Evolutionary conservation across 2,113 vertebrate species (phyloP), one percentile per base, ranked within the genome.

Genomic region (Crotalus viridis): DNA sequence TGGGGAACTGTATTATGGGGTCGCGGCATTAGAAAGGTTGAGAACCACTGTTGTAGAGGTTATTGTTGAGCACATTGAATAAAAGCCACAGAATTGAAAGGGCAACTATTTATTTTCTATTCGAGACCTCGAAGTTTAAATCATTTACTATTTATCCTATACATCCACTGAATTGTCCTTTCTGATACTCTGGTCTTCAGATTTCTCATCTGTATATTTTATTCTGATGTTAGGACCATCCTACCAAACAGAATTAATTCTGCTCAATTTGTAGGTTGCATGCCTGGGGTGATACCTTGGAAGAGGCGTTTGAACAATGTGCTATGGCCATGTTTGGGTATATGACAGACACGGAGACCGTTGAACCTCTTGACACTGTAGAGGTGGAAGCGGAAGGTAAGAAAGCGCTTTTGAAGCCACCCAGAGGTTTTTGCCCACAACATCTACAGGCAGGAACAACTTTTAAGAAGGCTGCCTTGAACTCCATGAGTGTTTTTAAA

Each of bases 281-380:
- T 26, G 98, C 99, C 0, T 99, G 99, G 99, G 99, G 99, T 10
- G 96, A 98, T 4, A 98, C 98, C 0, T 85, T 99, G 96, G 99
- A 99, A 91, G 99, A 99, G 96, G 99, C 99, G 0, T 99, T 99
- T 95, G 99, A 99, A 93, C 99, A 99, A 93, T 99, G 98, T 64
- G 99, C 97, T 15, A 99, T 99, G 99, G 99, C 98, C 89, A 99
- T 99, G 99, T 99, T 99, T 93, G 99, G 99, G 59, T 99, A 99
- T 97, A 99, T 99, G 98, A 99, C 99, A 0, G 99, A 99, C 33
- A 99, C 98, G 0, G 99, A 98, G 95, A 99, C 99, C 0, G 99
- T 99, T 92, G 98, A 99, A 52, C 99, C 99, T 0, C 93, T 97
- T 51, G 98, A 98, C 10, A 98, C 99, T 0, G 59, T 98, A 0